Conservation (phyloP, 2,113 vertebrate genomes). For the Carassius gibelio region DNA sequence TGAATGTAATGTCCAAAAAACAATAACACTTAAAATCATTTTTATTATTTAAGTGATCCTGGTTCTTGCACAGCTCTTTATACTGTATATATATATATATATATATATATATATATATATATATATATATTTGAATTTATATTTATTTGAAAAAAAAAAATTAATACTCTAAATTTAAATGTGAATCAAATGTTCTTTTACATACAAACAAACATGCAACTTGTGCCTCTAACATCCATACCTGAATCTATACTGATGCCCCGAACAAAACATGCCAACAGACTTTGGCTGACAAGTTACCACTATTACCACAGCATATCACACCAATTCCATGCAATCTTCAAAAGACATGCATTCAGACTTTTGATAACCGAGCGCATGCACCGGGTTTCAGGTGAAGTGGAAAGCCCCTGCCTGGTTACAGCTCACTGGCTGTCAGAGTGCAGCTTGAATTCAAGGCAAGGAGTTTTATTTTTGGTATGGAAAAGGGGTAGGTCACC, state of each 20-base stretch:
- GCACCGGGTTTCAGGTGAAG: constrained; percentile 66
- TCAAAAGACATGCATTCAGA: constrained; percentile 39
- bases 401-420: constrained; percentile 66
- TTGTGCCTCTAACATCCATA: not conserved
- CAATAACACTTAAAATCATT: not conserved
- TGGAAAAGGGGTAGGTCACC: constrained; percentile 60
- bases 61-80: not conserved
- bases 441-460: constrained; percentile 66
- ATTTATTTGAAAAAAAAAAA: too few relatives aligned
- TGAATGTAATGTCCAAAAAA: not conserved
- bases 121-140: too few relatives aligned
- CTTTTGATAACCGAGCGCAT: constrained; percentile 1
- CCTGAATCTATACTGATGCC: not conserved
- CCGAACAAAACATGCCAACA: not conserved
- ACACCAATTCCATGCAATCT: not conserved
- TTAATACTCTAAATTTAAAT: too few relatives aligned
- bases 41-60: not conserved
- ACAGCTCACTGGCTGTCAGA: constrained; percentile 52
- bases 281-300: not conserved
- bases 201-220: too few relatives aligned
- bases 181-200: too few relatives aligned
- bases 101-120: too few relatives aligned
- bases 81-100: too few relatives aligned
- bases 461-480: constrained; percentile 83
- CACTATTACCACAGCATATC: not conserved